phyloP scores from a whole-genome alignment of 2,888 invertebrate species.

The Odontocerum albicorne region DNA sequence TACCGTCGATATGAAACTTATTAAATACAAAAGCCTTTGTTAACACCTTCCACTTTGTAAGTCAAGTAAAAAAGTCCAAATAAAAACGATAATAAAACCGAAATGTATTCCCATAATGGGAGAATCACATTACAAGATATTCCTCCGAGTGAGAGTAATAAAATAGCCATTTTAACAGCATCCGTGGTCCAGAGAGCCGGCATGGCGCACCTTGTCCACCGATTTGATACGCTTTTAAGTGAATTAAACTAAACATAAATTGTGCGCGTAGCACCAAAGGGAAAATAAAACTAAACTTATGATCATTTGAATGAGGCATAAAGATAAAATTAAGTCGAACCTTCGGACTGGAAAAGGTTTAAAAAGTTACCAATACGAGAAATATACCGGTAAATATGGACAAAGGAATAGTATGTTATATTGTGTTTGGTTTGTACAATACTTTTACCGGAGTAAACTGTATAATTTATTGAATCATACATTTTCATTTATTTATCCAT shows the following conservation, averaged over 20 bases:
- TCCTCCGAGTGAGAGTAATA: conserved; percentile 6
- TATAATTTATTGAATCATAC: too few relatives aligned
- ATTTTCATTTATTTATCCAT: too few relatives aligned
- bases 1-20: too few relatives aligned
- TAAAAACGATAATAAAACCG: not conserved
- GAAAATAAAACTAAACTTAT: conserved; percentile 34
- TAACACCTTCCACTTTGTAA: too few relatives aligned
- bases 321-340: conserved; percentile 28
- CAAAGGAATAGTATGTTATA: too few relatives aligned
- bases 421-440: too few relatives aligned
- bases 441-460: too few relatives aligned
- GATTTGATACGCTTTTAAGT: conserved; percentile 16
- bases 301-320: conserved; percentile 31
- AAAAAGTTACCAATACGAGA: too few relatives aligned
- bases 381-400: too few relatives aligned
- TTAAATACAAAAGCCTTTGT: too few relatives aligned
- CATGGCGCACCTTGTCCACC: not conserved
- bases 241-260: conserved; percentile 35
- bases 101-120: conserved; percentile 8
- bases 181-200: not conserved
- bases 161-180: conserved; percentile 20
- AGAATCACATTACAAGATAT: conserved; percentile 15
- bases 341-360: conserved; percentile 7
- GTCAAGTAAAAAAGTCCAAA: too few relatives aligned
- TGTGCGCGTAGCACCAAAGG: conserved; percentile 30